A percentile compares a stretch with the other conserved stretches of the same genome.
phyloP scores from a whole-genome alignment of 37 sponge, comb jelly and placozoan species.

The Oopsacas minuta region DNA sequence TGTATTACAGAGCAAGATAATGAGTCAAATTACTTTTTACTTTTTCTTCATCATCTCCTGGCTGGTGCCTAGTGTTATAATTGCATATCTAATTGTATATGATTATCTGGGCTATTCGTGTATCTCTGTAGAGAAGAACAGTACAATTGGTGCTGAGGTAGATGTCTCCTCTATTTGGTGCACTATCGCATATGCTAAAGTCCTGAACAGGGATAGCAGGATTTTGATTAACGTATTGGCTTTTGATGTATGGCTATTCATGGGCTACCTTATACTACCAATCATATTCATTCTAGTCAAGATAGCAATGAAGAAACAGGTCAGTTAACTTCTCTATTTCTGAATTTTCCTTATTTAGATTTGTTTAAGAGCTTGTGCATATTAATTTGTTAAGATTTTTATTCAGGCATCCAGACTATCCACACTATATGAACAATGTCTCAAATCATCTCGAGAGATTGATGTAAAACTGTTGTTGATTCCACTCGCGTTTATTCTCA shows the following conservation, averaged over 20 bases:
- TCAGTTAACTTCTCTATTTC: not conserved
- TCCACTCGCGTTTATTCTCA: constrained; percentile 34
- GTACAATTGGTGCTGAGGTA: not conserved
- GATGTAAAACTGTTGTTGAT: constrained; percentile 41
- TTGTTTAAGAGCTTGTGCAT: not conserved
- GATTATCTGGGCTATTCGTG: constrained; percentile 15
- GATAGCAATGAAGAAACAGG: constrained; percentile 17
- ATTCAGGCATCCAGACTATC: not conserved
- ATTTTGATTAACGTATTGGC: constrained; percentile 21
- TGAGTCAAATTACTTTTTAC: not conserved
- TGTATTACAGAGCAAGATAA: not conserved
- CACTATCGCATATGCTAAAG: not conserved
- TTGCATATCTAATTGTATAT: not conserved
- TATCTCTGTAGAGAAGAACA: not conserved
- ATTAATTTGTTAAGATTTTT: not conserved
- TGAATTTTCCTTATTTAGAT: not conserved
- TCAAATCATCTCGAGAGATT: not conserved
- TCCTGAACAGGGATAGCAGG: not conserved
- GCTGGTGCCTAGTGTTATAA: not conserved
- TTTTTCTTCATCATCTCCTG: not conserved
- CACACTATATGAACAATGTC: constrained; percentile 9
- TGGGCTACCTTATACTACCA: constrained; percentile 28
- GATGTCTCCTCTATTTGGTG: constrained; percentile 13
- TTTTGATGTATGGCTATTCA: constrained; percentile 36
- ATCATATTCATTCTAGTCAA: constrained; percentile 27